Percentiles rank a stretch among this genome's conserved stretches.
Evolutionary conservation across 2,888 invertebrate genomes (phyloP).

Genomic region (Eupithecia abbreviata): DNA sequence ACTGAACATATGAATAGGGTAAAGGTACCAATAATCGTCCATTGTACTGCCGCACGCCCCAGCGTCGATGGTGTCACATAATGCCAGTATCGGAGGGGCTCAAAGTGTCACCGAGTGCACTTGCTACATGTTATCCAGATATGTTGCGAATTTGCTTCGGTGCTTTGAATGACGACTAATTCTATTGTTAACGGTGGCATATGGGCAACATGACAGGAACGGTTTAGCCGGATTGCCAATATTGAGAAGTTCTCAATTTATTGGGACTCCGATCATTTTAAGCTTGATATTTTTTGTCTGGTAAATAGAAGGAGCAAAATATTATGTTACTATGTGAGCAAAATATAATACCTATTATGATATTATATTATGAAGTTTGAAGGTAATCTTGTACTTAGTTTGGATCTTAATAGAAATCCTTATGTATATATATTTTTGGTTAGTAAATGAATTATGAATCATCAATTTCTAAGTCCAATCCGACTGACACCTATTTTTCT

Average conservation of each 20-base stretch:
- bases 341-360: too few relatives aligned
- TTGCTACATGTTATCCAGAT: conserved; percentile 75
- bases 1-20: conserved; percentile 60
- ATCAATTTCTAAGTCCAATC: too few relatives aligned
- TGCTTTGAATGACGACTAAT: conserved; percentile 82
- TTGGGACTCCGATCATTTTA: not conserved
- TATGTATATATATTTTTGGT: too few relatives aligned
- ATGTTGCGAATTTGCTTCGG: conserved; percentile 72
- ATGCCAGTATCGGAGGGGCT: conserved; percentile 80
- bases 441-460: too few relatives aligned
- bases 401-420: too few relatives aligned
- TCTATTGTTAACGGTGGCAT: conserved; percentile 80
- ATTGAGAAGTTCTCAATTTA: conserved; percentile 47
- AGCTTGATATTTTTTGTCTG: not conserved
- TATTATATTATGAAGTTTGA: too few relatives aligned
- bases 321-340: not conserved
- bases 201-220: conserved; percentile 74
- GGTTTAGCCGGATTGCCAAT: conserved; percentile 64
- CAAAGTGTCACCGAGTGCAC: conserved; percentile 81
- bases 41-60: conserved; percentile 71
- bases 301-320: not conserved
- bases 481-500: too few relatives aligned
- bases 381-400: too few relatives aligned
- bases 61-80: conserved; percentile 74
- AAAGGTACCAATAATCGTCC: conserved; percentile 69